Conservation (phyloP, 2,113 vertebrate species). For the Lathamus discolor region DNA sequence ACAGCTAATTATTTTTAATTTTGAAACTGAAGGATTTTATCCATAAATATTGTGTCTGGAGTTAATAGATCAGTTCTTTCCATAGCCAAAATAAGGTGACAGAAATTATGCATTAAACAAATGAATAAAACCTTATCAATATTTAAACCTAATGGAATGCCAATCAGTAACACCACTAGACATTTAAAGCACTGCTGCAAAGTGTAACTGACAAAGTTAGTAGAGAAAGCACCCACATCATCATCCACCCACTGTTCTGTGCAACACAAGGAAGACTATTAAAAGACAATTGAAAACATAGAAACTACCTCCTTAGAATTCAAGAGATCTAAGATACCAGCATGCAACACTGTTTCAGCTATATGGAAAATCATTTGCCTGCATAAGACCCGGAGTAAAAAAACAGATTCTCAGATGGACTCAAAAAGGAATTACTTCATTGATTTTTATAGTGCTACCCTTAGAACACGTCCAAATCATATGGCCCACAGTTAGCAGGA, state of each 20-base stretch:
- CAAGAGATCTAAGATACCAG: neutral
- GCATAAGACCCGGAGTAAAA: neutral
- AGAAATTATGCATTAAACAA: slow-evolving; percentile 19
- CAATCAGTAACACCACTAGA: slow-evolving; percentile 10
- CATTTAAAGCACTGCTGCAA: neutral
- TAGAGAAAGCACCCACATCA: slow-evolving; percentile 6
- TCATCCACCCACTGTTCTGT: neutral
- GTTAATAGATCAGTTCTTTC: neutral
- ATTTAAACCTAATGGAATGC: slow-evolving; percentile 43
- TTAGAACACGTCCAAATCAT: neutral
- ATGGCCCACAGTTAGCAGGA: neutral
- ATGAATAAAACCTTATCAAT: slow-evolving; percentile 41
- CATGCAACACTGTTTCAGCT: neutral
- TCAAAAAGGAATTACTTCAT: neutral
- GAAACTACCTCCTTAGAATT: slow-evolving; percentile 7
- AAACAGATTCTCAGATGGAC: neutral
- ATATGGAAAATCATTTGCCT: neutral
- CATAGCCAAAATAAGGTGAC: neutral
- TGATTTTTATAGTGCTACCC: neutral
- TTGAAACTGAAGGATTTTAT: slow-evolving; percentile 50
- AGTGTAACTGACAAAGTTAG: slow-evolving; percentile 10
- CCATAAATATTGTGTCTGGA: slow-evolving; percentile 21
- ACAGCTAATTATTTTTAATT: slow-evolving; percentile 65
- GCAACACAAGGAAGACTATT: neutral
- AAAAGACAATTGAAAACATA: slow-evolving; percentile 12